Evolutionary conservation across 2,797 vertebrate species (phyloP).

Genomic region (Caiman crocodilus): DNA sequence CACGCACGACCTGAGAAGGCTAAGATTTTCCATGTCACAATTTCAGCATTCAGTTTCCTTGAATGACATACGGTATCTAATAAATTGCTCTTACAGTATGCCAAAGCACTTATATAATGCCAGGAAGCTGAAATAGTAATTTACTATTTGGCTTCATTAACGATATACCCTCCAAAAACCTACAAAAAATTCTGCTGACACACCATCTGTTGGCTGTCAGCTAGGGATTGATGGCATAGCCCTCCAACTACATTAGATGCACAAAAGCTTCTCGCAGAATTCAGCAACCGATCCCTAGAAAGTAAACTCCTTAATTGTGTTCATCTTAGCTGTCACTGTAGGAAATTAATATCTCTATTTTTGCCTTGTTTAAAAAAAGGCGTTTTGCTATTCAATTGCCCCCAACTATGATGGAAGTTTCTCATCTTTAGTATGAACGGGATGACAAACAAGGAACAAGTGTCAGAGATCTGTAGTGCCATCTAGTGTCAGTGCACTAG

Average conservation of each 20-base stretch:
- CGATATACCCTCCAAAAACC: constrained; percentile 56
- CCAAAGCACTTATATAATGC: constrained; percentile 33
- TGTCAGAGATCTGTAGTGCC: too few species aligned
- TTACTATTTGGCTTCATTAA: constrained; percentile 38
- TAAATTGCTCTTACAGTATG: constrained; percentile 44
- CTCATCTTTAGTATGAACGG: not conserved
- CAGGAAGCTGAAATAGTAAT: constrained; percentile 34
- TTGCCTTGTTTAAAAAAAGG: not conserved
- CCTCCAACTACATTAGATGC: constrained; percentile 30
- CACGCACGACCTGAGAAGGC: not conserved
- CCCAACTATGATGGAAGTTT: not conserved
- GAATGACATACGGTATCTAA: constrained; percentile 38
- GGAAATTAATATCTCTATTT: constrained; percentile 40
- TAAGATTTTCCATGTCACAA: constrained; percentile 25
- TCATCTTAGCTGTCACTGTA: constrained; percentile 40
- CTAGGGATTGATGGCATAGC: constrained; percentile 44
- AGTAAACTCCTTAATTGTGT: constrained; percentile 49
- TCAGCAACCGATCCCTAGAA: constrained; percentile 50
- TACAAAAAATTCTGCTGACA: constrained; percentile 64
- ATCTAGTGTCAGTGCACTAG: too few species aligned
- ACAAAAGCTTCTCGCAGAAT: constrained; percentile 54
- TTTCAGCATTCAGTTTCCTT: constrained; percentile 27
- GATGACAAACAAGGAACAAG: too few species aligned
- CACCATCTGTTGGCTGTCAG: constrained; percentile 75
- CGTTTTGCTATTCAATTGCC: not conserved